A percentile compares a stretch with the other conserved stretches of the same genome.
Evolutionary conservation across 2,113 vertebrate genomes (phyloP).

Genomic region (Terrapene triunguis): DNA sequence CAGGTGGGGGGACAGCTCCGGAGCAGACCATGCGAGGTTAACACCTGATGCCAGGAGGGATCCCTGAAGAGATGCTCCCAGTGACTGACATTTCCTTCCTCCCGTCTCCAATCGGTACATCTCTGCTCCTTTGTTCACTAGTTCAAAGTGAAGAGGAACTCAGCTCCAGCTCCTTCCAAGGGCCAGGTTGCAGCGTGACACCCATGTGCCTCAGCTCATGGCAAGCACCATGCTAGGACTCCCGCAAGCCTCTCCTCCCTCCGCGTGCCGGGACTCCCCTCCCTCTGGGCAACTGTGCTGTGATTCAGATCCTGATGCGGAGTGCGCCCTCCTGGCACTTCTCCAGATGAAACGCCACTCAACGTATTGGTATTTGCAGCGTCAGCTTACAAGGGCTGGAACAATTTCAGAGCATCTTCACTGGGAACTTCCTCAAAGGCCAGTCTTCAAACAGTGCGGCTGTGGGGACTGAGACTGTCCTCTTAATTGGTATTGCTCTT

Average conservation of each 20-base stretch:
- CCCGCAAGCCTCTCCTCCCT: neutral
- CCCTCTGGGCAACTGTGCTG: accelerated
- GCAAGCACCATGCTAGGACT: neutral
- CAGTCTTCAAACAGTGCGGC: conserved; percentile 67
- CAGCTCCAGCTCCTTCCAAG: neutral
- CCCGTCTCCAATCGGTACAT: neutral
- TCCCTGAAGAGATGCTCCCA: neutral
- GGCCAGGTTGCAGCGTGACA: too few species aligned
- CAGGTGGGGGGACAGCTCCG: too few species aligned
- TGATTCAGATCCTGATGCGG: neutral
- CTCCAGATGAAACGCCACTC: conserved; percentile 50
- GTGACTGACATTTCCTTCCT: neutral
- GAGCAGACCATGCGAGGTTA: neutral
- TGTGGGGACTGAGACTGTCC: neutral
- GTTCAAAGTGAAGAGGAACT: neutral
- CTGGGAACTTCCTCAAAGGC: conserved; percentile 70
- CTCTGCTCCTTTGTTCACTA: neutral
- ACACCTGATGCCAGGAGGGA: neutral
- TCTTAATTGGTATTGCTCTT: conserved; percentile 55
- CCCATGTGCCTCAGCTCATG: neutral
- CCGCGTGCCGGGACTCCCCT: too few species aligned
- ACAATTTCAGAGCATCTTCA: conserved; percentile 62
- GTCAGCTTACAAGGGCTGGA: conserved; percentile 45
- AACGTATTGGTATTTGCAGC: neutral
- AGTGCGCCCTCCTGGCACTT: neutral